Percentiles rank a stretch among this genome's conserved stretches.
phyloP scores from a whole-genome alignment of 1,140 invertebrate species.

The Hirudo medicinalis region DNA sequence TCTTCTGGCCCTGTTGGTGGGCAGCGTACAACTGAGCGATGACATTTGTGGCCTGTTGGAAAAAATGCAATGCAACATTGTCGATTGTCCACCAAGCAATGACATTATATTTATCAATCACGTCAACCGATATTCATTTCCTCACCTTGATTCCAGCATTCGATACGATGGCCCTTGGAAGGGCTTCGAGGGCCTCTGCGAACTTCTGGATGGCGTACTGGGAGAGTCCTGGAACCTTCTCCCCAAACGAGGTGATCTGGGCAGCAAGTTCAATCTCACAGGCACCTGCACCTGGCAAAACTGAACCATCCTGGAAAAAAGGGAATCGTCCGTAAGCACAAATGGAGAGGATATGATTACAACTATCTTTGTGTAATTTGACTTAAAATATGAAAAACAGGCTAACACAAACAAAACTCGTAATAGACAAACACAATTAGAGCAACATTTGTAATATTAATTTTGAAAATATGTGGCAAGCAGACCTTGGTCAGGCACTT shows the following conservation, averaged over 20 bases:
- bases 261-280: constrained; percentile 83
- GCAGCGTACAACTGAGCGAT: constrained; percentile 79
- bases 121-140: neutral
- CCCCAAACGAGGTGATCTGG: constrained; percentile 68
- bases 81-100: neutral
- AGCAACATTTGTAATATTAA: constrained; percentile 21
- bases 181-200: constrained; percentile 71
- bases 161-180: constrained; percentile 82
- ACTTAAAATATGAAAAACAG: neutral
- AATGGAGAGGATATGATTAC: neutral
- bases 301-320: constrained; percentile 52
- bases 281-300: constrained; percentile 85
- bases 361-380: neutral
- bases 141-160: constrained; percentile 70
- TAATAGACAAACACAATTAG: no score
- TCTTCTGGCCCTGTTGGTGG: constrained; percentile 74
- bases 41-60: constrained; percentile 56
- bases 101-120: neutral
- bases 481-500: constrained; percentile 61
- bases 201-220: constrained; percentile 95
- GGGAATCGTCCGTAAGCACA: no score
- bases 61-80: neutral
- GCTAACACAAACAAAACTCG: no score
- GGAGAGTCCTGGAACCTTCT: constrained; percentile 66
- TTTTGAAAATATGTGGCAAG: neutral